Conservation (phyloP, 2,797 vertebrate species). For the Galaxias olidus region DNA sequence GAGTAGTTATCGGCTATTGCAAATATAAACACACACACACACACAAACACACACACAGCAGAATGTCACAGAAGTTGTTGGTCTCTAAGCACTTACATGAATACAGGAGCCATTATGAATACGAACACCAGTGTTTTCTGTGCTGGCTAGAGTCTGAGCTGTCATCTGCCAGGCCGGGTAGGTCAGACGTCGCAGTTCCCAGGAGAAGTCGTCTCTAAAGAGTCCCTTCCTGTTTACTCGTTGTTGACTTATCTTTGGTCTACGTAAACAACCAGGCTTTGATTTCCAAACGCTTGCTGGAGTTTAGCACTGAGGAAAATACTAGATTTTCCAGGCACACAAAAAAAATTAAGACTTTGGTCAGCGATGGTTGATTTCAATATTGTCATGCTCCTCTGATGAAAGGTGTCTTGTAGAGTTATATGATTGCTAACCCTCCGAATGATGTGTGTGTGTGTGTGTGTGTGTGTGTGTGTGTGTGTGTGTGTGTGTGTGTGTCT, state of each 20-base stretch:
- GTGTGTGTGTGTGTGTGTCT: conserved; percentile 11
- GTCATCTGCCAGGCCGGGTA: not conserved
- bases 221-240: conserved; percentile 21
- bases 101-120: not conserved
- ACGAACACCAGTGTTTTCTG: not conserved
- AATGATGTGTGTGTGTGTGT: no score
- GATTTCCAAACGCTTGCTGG: not conserved
- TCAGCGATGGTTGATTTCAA: no score
- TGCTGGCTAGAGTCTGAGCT: not conserved
- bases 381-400: no score
- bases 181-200: conserved; percentile 10
- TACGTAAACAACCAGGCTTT: conserved; percentile 4
- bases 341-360: no score
- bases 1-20: no score
- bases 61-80: no score
- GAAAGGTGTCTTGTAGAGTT: no score
- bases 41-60: no score
- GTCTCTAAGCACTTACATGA: no score
- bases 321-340: no score
- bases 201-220: not conserved
- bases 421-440: not conserved
- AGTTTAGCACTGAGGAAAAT: not conserved
- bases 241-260: not conserved
- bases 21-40: no score
- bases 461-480: conserved; percentile 11